A percentile compares a stretch with the other conserved stretches of the same genome.
Conservation (phyloP, 2,113 vertebrate genomes). For the Plotosus lineatus region DNA sequence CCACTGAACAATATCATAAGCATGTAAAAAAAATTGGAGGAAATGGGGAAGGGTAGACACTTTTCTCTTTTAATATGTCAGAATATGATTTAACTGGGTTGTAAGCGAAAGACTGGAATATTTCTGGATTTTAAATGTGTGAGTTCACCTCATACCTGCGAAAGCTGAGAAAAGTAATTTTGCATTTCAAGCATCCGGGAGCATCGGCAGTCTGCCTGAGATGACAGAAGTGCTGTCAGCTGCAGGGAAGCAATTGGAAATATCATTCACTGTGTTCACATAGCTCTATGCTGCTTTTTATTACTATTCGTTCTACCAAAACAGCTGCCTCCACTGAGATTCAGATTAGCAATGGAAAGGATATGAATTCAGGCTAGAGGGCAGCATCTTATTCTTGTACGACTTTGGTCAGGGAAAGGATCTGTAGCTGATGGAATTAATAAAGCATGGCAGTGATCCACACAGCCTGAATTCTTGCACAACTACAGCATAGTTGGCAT, state of each 20-base stretch:
- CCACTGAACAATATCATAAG: neutral
- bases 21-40: neutral
- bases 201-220: neutral
- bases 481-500: slow-evolving; percentile 3
- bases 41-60: neutral
- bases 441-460: slow-evolving; percentile 43
- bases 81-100: neutral
- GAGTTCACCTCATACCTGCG: neutral
- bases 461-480: slow-evolving; percentile 15
- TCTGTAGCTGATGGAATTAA: slow-evolving; percentile 40
- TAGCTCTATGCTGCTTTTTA: slow-evolving; percentile 25
- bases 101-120: neutral
- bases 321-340: slow-evolving; percentile 23
- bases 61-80: slow-evolving; percentile 7
- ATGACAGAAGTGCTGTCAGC: slow-evolving; percentile 32
- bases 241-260: slow-evolving; percentile 20
- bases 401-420: slow-evolving; percentile 10
- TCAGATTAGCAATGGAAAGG: slow-evolving; percentile 27
- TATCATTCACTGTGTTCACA: slow-evolving; percentile 8
- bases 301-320: slow-evolving; percentile 23
- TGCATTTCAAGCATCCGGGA: slow-evolving; percentile 2
- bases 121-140: neutral
- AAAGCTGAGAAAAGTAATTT: neutral
- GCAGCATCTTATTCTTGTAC: slow-evolving; percentile 39
- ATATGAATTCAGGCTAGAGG: slow-evolving; percentile 35